A percentile compares a stretch with the other conserved stretches of the same genome.
Evolutionary conservation across 2,797 vertebrate species (phyloP).

Genomic region (Cynodonichthys magdalenae): DNA sequence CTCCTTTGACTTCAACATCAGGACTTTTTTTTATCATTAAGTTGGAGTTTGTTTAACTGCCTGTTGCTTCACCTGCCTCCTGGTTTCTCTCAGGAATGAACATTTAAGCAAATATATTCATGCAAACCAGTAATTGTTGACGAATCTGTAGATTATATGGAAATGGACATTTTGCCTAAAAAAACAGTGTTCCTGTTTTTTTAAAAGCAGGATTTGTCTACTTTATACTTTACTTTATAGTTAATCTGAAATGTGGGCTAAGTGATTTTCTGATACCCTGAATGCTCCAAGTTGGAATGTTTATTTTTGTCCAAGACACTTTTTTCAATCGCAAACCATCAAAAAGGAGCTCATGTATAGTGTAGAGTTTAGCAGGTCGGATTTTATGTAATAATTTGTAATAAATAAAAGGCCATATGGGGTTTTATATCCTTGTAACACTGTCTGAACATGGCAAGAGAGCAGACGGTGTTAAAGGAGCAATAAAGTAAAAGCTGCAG

Average conservation of each 20-base stretch:
- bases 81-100: conserved; percentile 6
- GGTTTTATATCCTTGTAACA: conserved; percentile 50
- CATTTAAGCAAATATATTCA: too few relatives aligned
- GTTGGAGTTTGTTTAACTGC: too few relatives aligned
- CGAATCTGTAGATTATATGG: too few relatives aligned
- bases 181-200: too few relatives aligned
- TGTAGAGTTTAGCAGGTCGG: background rate
- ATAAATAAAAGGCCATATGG: conserved; percentile 16
- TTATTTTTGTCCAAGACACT: too few relatives aligned
- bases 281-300: too few relatives aligned
- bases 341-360: background rate
- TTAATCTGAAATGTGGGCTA: too few relatives aligned
- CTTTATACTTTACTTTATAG: too few relatives aligned
- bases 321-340: background rate
- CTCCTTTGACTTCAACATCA: background rate
- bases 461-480: conserved; percentile 19
- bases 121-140: conserved; percentile 20
- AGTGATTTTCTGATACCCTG: too few relatives aligned
- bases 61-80: background rate
- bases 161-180: too few relatives aligned
- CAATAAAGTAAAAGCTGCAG: conserved; percentile 41
- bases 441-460: conserved; percentile 10
- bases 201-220: too few relatives aligned
- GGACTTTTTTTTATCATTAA: conserved; percentile 25
- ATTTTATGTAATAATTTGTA: conserved; percentile 9